These are phyloP conservation scores for Narcine bancroftii DNA, from an alignment of 2,113 vertebrate species.

Conservation along the genomic window DNA sequence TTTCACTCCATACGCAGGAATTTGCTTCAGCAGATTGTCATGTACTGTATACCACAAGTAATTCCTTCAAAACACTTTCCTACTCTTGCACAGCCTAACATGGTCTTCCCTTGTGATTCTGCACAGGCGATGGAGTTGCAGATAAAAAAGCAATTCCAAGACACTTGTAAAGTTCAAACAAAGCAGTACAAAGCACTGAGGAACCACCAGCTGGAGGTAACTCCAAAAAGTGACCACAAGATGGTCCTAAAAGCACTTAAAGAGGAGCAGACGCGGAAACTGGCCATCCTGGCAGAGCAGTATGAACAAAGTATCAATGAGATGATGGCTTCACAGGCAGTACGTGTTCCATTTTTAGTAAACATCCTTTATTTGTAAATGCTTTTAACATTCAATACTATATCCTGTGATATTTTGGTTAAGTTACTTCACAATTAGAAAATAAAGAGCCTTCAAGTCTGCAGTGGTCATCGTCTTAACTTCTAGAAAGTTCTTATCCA, in stretches of 20 bases:
- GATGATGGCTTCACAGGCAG: slow-evolving; percentile 98
- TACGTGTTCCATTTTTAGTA: slow-evolving; percentile 51
- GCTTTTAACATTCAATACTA: not conserved
- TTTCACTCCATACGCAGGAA: not conserved
- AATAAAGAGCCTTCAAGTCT: not conserved
- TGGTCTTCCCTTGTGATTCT: slow-evolving; percentile 37
- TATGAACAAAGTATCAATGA: slow-evolving; percentile 99
- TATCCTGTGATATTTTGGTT: not conserved
- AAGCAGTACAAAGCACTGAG: slow-evolving; percentile 99
- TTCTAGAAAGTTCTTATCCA: not conserved
- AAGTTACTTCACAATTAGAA: not conserved
- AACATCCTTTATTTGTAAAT: not conserved
- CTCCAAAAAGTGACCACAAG: slow-evolving; percentile 97
- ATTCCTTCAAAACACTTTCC: not conserved
- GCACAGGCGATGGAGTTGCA: slow-evolving; percentile 92
- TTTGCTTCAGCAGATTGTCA: not conserved
- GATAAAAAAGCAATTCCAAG: slow-evolving; percentile 99
- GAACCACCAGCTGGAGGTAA: slow-evolving; percentile 98
- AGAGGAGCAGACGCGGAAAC: slow-evolving; percentile 96
- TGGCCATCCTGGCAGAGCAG: slow-evolving; percentile 95
- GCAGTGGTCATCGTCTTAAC: not conserved
- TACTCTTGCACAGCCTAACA: not conserved
- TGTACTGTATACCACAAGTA: not conserved
- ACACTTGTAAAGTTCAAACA: slow-evolving; percentile 98
- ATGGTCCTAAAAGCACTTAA: slow-evolving; percentile 92